These are phyloP conservation scores for Corvus cornix DNA, from an alignment of 2,113 vertebrate species.

Conservation along the genomic window DNA sequence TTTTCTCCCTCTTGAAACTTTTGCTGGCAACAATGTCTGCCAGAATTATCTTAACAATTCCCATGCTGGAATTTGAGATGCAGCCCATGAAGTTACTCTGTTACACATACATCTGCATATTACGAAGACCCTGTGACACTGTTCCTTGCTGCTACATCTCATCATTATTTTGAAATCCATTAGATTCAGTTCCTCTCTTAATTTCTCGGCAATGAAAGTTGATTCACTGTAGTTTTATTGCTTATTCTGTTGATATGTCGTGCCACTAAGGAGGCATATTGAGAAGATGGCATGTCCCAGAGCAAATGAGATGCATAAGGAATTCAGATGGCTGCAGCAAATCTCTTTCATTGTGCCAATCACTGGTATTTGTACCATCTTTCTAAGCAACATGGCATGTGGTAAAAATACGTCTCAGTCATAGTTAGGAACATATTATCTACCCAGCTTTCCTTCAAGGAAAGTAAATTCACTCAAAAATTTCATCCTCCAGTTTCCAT, in stretches of 20 bases:
- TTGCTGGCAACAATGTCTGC: neutral
- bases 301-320: slow-evolving; percentile 47
- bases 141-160: neutral
- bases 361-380: slow-evolving; percentile 3
- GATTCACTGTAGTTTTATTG: slow-evolving; percentile 61
- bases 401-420: slow-evolving; percentile 46
- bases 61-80: neutral
- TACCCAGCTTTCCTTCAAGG: slow-evolving; percentile 40
- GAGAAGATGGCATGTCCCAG: slow-evolving; percentile 23
- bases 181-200: slow-evolving; percentile 69
- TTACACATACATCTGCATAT: neutral
- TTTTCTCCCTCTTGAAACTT: neutral
- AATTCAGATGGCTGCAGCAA: slow-evolving; percentile 48
- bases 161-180: slow-evolving; percentile 67
- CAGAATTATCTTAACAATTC: neutral
- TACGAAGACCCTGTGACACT: neutral
- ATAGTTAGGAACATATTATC: slow-evolving; percentile 29
- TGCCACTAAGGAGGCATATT: slow-evolving; percentile 52
- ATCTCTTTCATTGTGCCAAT: slow-evolving; percentile 34
- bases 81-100: neutral
- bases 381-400: slow-evolving; percentile 44
- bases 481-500: slow-evolving; percentile 43
- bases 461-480: slow-evolving; percentile 60
- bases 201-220: slow-evolving; percentile 64
- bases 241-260: slow-evolving; percentile 66